Evolutionary conservation across 1,140 invertebrate genomes (phyloP), one percentile per base, ranked within the genome.

Genomic region (Akabosia matsudoensis): DNA sequence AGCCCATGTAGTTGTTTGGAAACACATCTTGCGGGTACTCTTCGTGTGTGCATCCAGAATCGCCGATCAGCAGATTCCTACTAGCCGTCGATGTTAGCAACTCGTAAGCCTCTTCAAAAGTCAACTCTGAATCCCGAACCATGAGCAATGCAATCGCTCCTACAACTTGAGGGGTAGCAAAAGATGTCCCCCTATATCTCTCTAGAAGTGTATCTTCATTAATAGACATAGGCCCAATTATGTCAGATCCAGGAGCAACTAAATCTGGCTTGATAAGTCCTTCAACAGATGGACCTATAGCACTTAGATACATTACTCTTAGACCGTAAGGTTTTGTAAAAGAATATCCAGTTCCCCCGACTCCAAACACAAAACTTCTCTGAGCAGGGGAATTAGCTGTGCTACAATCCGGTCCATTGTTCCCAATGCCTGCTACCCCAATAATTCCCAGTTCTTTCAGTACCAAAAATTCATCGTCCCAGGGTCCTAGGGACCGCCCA

Each of bases 281-380:
- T 10, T 61, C 14, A 22, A 7, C 4, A 30, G 67, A 33, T 4
- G 77, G 77, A 14, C 77, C 77, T 10, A 70, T 45, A 7, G 37
- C 7, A 45, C 37, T 45, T 18, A 30, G 74, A 73, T 0, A 18
- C 33, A n/a, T n/a, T 1, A 13, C 33, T 77, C 70, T 24, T 0
- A 18, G 0, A 1, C 22, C 0, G 64, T n/a, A n/a, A n/a, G n/a
- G n/a, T n/a, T n/a, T n/a, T n/a, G n/a, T n/a, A n/a, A n/a, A n/a
- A n/a, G n/a, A n/a, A n/a, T n/a, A n/a, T n/a, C 18, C 52, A 3
- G 74, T 75, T 26, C 56, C 70, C 14, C 77, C 77, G 22, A 78
- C 77, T 24, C 73, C 77, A 67, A 78, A 75, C 13, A 78, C 73
- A 61, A 74, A 22, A 14, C 22, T 14, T 0, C 67, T n/a, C 33